Conservation (phyloP, 2,797 vertebrate species). For the Oceanodroma leucorhoa region DNA sequence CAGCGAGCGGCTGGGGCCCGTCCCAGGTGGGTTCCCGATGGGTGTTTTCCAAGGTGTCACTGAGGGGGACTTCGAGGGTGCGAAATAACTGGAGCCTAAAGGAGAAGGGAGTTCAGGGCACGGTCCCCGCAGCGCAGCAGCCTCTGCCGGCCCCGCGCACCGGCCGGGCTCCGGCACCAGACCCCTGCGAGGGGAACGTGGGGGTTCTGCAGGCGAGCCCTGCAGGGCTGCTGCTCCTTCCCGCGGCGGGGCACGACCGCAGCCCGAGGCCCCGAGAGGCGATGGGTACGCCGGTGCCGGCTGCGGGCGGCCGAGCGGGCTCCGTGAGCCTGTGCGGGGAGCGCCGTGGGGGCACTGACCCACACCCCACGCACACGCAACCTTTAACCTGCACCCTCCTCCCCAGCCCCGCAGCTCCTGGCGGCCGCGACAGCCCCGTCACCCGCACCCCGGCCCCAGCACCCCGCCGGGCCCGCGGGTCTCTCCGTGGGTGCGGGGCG, state of each 20-base stretch:
- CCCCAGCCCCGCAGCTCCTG: not conserved
- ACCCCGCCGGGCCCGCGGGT: not conserved
- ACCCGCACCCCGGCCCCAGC: not conserved
- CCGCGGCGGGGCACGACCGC: not conserved
- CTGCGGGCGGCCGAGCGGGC: rapidly evolving
- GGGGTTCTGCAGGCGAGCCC: not conserved
- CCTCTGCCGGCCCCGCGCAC: not conserved
- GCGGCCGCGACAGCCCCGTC: not conserved
- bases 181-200: rapidly evolving
- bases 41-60: not conserved
- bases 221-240: not conserved
- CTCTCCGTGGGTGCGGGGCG: not conserved
- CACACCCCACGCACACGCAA: rapidly evolving
- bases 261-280: too few relatives aligned
- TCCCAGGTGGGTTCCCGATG: not conserved
- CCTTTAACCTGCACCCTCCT: not conserved
- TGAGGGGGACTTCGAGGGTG: rapidly evolving
- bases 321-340: rapidly evolving
- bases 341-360: not conserved
- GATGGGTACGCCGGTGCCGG: rapidly evolving
- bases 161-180: not conserved
- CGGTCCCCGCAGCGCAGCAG: not conserved
- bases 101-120: rapidly evolving
- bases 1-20: not conserved
- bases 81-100: rapidly evolving